phyloP scores from a whole-genome alignment of 2,888 invertebrate genomes.

The Fragum whitleyi region DNA sequence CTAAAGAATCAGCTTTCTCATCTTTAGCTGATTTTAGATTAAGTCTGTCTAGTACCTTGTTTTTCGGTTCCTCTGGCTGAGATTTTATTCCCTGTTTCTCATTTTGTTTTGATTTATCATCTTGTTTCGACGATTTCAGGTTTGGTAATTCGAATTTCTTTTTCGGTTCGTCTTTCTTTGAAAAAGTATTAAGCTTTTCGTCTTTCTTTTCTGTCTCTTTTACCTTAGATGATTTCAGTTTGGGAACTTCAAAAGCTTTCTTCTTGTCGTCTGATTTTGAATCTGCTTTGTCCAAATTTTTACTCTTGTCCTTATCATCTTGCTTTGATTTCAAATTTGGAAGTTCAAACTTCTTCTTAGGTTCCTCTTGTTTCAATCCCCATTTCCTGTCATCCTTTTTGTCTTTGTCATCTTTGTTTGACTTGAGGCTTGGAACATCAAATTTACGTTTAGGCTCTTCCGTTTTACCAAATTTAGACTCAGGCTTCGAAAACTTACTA shows the following conservation, averaged over 20 bases:
- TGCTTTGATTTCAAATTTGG: constrained; percentile 42
- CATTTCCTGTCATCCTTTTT: constrained; percentile 24
- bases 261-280: constrained; percentile 19
- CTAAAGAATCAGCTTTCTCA: neutral
- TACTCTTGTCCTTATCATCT: constrained; percentile 26
- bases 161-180: constrained; percentile 25
- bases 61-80: constrained; percentile 29
- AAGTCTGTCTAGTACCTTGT: constrained; percentile 20
- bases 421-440: constrained; percentile 19
- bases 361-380: neutral
- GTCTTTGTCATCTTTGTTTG: constrained; percentile 29
- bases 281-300: constrained; percentile 26
- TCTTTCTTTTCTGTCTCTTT: constrained; percentile 15
- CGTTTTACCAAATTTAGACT: constrained; percentile 32
- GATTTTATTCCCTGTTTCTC: constrained; percentile 31
- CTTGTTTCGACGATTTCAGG: constrained; percentile 17
- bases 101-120: constrained; percentile 12
- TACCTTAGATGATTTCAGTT: constrained; percentile 34
- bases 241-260: constrained; percentile 41
- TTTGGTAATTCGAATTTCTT: constrained; percentile 25
- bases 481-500: constrained; percentile 16
- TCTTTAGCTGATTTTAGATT: constrained; percentile 37
- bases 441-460: constrained; percentile 41
- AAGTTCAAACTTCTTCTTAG: constrained; percentile 26
- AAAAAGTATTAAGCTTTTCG: neutral